A percentile compares a stretch with the other conserved stretches of the same genome.
Conservation (phyloP, 2,888 invertebrate genomes). For the Brachyopa scutellaris region DNA sequence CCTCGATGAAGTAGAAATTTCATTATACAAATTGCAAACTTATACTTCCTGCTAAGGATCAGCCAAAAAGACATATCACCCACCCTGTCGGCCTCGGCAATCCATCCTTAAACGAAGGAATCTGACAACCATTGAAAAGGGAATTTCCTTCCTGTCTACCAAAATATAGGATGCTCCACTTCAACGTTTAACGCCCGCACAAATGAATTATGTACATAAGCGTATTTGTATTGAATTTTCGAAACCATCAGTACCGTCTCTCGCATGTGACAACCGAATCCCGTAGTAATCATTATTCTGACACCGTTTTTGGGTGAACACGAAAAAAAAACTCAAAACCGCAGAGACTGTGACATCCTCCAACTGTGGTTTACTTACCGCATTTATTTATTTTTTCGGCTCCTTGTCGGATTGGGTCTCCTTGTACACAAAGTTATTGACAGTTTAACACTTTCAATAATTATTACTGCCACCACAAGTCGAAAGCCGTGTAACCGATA, state of each 20-base stretch:
- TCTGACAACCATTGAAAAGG: background rate
- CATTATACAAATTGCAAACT: background rate
- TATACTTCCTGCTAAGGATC: background rate
- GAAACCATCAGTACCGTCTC: background rate
- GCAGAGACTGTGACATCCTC: no score
- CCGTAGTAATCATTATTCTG: background rate
- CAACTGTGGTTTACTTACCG: slow-evolving; percentile 30
- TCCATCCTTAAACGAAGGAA: no score
- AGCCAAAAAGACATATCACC: no score
- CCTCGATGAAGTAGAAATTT: no score
- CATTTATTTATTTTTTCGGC: background rate
- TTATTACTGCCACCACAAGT: slow-evolving; percentile 5
- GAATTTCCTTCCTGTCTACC: background rate
- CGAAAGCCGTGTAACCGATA: slow-evolving; percentile 14
- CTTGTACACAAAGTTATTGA: slow-evolving; percentile 4
- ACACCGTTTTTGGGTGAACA: no score
- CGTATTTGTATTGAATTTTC: no score
- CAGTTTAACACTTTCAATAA: slow-evolving; percentile 20
- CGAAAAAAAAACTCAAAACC: no score
- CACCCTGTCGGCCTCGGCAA: no score
- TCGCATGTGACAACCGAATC: background rate
- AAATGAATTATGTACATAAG: no score
- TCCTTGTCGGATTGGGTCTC: slow-evolving; percentile 1
- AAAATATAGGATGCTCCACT: background rate
- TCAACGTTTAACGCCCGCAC: background rate